phyloP scores from a whole-genome alignment of 1,140 invertebrate species.

The Drosophila lowei region DNA sequence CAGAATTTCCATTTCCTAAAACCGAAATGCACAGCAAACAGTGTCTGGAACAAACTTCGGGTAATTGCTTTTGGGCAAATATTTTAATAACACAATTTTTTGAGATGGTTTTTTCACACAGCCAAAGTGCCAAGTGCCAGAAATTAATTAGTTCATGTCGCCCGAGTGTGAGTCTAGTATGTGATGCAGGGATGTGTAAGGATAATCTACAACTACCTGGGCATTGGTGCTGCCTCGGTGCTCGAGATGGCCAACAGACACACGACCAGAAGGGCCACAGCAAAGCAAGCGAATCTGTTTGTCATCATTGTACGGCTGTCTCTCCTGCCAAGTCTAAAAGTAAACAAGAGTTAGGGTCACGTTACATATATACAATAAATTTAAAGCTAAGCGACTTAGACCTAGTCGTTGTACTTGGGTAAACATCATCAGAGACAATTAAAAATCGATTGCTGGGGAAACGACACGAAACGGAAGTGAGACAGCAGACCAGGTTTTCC shows the following conservation, averaged over 20 bases:
- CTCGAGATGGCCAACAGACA: constrained; percentile 71
- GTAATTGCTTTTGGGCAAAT: constrained; percentile 67
- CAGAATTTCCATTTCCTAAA: constrained; percentile 3
- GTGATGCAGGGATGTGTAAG: constrained; percentile 7
- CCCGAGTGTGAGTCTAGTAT: constrained; percentile 5
- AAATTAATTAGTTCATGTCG: constrained; percentile 65
- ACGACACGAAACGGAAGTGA: constrained; percentile 60
- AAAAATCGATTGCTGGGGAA: constrained; percentile 57
- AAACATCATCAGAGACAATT: constrained; percentile 47
- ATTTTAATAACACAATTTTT: constrained; percentile 54
- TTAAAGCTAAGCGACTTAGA: constrained; percentile 17
- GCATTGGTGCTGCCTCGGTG: constrained; percentile 77
- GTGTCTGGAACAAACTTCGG: constrained; percentile 25
- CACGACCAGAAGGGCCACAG: constrained; percentile 59
- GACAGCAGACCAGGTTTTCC: constrained; percentile 58
- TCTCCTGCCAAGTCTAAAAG: constrained; percentile 37
- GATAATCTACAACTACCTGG: constrained; percentile 79
- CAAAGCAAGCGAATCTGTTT: constrained; percentile 59
- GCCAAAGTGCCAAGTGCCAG: constrained; percentile 51
- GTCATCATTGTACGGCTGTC: constrained; percentile 68
- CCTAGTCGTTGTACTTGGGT: neutral
- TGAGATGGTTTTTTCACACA: constrained; percentile 14
- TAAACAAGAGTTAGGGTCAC: neutral
- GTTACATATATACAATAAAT: constrained; percentile 1
- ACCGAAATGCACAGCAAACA: constrained; percentile 3